These are phyloP conservation scores for Lagothrix lagotricha DNA, from an alignment of 2,797 vertebrate species.

Conservation along the genomic window DNA sequence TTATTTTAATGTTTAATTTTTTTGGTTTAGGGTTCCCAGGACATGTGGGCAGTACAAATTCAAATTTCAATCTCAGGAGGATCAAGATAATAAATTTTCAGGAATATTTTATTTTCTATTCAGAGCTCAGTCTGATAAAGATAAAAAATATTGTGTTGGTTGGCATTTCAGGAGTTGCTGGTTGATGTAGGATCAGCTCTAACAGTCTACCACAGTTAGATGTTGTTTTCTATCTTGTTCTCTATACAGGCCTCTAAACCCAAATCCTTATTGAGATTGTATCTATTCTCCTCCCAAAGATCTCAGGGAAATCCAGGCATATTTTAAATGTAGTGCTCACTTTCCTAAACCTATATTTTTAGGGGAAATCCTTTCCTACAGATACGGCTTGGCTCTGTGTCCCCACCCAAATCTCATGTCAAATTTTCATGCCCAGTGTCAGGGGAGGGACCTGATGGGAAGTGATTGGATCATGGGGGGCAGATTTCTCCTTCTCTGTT, in stretches of 20 bases:
- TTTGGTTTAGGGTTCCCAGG: neutral
- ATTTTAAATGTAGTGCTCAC: neutral
- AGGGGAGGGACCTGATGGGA: too few species aligned
- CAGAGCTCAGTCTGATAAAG: neutral
- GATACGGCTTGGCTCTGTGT: too few species aligned
- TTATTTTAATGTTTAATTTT: neutral
- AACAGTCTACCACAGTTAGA: neutral
- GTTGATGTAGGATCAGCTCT: neutral
- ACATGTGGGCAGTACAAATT: neutral
- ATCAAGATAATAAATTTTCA: neutral
- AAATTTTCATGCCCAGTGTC: too few species aligned
- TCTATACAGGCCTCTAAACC: neutral
- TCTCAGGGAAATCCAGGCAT: neutral
- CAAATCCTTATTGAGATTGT: neutral
- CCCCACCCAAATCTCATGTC: too few species aligned
- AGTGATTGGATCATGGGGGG: too few species aligned
- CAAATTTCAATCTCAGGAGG: neutral
- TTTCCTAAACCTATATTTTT: neutral
- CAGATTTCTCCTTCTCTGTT: too few species aligned
- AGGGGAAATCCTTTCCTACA: neutral
- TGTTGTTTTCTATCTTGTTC: neutral
- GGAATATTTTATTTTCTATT: neutral
- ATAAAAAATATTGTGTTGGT: neutral
- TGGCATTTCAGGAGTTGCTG: neutral
- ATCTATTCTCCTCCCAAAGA: neutral